A percentile compares a stretch with the other conserved stretches of the same genome.
These are phyloP conservation scores for Propithecus deckenii DNA, from an alignment of 2,797 vertebrate species.

Conservation along the genomic window DNA sequence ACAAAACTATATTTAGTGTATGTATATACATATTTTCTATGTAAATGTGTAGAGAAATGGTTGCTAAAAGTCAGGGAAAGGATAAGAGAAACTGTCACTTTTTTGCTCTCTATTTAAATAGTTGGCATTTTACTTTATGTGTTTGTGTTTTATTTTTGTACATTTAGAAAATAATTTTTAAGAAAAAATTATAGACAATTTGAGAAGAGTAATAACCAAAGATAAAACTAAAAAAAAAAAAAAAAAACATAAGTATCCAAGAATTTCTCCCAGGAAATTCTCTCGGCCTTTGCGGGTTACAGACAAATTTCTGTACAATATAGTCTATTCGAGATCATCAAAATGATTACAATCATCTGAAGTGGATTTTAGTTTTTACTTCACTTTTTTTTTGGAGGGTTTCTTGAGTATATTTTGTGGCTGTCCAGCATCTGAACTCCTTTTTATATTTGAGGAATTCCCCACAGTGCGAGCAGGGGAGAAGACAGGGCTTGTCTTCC, in stretches of 20 bases:
- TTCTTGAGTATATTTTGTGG: not conserved
- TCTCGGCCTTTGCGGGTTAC: not conserved
- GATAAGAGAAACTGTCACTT: not conserved
- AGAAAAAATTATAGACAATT: not conserved
- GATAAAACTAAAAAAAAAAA: conserved; percentile 19
- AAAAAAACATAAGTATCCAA: not conserved
- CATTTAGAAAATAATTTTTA: not conserved
- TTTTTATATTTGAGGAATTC: conserved; percentile 29
- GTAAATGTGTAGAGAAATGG: not conserved
- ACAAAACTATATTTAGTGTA: not conserved
- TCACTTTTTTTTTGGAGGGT: not conserved
- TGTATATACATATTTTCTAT: not conserved
- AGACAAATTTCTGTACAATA: not conserved
- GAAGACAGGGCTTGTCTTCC: not conserved
- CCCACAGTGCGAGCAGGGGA: not conserved
- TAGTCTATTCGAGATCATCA: not conserved
- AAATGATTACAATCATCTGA: not conserved
- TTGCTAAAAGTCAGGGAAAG: not conserved
- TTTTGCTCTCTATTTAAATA: not conserved
- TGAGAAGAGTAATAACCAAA: conserved; percentile 4
- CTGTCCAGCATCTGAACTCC: not conserved
- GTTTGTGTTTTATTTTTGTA: conserved; percentile 17
- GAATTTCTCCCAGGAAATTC: conserved; percentile 20
- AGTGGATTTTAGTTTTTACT: not conserved
- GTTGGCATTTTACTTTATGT: not conserved